Evolutionary conservation across 2,797 vertebrate genomes (phyloP).

Genomic region (Cirrhinus molitorella): DNA sequence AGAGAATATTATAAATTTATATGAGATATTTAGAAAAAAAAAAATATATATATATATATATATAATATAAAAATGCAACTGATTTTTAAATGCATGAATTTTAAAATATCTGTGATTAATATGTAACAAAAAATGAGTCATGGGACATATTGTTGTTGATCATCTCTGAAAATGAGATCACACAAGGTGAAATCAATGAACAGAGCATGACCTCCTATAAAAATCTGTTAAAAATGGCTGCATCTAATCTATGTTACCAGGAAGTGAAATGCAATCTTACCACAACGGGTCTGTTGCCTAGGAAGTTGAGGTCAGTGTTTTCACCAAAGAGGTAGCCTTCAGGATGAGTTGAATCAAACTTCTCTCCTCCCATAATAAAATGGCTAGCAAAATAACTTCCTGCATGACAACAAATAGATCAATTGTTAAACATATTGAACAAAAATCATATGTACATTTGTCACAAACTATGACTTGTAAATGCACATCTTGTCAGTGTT

Average conservation of each 20-base stretch:
- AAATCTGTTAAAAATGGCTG: neutral
- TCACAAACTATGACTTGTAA: neutral
- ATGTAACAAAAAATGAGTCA: neutral
- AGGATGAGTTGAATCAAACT: constrained; percentile 96
- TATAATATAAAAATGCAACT: too few relatives aligned
- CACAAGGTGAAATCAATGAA: neutral
- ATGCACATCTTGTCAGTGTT: neutral
- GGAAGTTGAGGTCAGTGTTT: constrained; percentile 98
- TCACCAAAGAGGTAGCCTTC: constrained; percentile 98
- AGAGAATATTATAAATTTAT: too few relatives aligned
- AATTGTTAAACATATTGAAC: neutral
- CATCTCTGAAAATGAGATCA: neutral
- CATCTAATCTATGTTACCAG: constrained; percentile 1
- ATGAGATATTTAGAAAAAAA: too few relatives aligned
- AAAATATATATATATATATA: too few relatives aligned
- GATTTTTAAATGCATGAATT: too few relatives aligned
- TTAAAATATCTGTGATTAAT: neutral
- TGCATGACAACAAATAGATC: constrained; percentile 64
- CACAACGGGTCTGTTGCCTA: constrained; percentile 93
- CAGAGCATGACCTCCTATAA: neutral
- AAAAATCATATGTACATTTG: neutral
- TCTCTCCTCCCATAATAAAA: constrained; percentile 99
- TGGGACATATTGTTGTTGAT: neutral
- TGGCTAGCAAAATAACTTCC: constrained; percentile 98
- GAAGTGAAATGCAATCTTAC: constrained; percentile 70